phyloP scores from a whole-genome alignment of 2,888 invertebrate genomes.

The Lordiphosa fenestrarum region DNA sequence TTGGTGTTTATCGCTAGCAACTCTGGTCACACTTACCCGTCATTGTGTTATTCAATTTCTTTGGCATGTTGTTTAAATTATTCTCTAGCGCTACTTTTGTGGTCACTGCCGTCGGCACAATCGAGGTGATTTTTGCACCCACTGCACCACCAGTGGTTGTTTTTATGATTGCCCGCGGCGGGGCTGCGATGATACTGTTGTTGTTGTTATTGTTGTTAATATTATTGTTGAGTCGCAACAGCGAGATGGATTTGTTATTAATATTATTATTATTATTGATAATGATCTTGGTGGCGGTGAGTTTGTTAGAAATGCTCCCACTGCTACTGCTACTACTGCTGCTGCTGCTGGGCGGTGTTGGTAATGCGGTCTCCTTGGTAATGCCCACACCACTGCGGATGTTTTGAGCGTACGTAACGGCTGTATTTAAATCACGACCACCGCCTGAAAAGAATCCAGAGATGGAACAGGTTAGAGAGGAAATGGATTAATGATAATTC shows the following conservation, averaged over 20 bases:
- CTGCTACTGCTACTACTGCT: constrained; percentile 24
- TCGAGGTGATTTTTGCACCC: constrained; percentile 25
- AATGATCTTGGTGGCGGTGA: constrained; percentile 77
- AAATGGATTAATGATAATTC: no score
- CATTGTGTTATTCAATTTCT: constrained; percentile 46
- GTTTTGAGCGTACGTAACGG: constrained; percentile 84
- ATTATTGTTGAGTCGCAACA: constrained; percentile 27
- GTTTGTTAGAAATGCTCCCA: constrained; percentile 50
- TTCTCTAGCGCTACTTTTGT: constrained; percentile 32
- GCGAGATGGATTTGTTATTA: constrained; percentile 17
- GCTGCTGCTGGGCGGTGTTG: constrained; percentile 28
- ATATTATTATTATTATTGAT: constrained; percentile 39
- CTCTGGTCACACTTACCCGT: constrained; percentile 44
- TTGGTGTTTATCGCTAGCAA: neutral
- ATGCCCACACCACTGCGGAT: constrained; percentile 76
- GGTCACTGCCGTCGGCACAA: constrained; percentile 7
- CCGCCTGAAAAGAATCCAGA: constrained; percentile 83
- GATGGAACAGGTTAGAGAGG: no score
- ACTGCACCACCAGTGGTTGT: constrained; percentile 10
- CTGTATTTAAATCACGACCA: constrained; percentile 92
- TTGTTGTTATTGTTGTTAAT: constrained; percentile 34
- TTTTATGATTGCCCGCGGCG: constrained; percentile 5
- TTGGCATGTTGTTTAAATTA: constrained; percentile 60
- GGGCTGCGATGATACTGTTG: constrained; percentile 4
- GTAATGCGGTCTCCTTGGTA: constrained; percentile 19